Evolutionary conservation across 2,797 vertebrate genomes (phyloP), one percentile per base, ranked within the genome.

Genomic region (Anniella stebbinsi): DNA sequence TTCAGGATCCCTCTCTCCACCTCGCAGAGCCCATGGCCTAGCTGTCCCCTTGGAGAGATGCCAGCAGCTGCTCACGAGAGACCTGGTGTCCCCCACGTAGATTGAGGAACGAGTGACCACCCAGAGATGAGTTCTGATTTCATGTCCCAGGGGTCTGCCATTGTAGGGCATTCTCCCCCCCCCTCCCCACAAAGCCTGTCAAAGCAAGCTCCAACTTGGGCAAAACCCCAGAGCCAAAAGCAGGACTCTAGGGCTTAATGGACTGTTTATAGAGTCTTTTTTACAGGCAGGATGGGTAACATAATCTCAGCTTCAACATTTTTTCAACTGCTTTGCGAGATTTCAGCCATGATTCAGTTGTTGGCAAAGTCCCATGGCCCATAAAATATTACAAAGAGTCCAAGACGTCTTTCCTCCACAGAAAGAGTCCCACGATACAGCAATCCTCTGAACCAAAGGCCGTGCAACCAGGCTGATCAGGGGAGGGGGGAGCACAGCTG

Each of bases 231-330:
- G 91, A 93, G 93, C 93, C 93, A 95, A 93, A 81, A 91, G 90
- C 91, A 90, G 91, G 95, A 94, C 95, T 93, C 93, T 77, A 60
- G 77, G 90, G 41, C 93, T 94, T 95, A 95, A 95, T 93, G 93
- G 92, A 94, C 93, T 96, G 93, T 96, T 96, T 96, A 96, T 96
- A 88, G 94, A 96, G 94, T 94, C 94, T 93, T 94, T 93, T 95
- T 96, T 95, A 95, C 93, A 92, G 92, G 94, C 94, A 94, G 93
- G 94, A 95, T 93, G 94, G 92, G 95, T 95, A 96, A 96, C 94
- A 92, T 92, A 96, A 96, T 94, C 94, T 95, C 93, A 91, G 92
- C 93, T 87, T 88, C 95, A 94, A 90, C 92, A 86, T 94, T 93
- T 95, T 94, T 13, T 25, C 91, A 91, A 89, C 94, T 72, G 90